Evolutionary conservation across 2,113 vertebrate genomes (phyloP), one percentile per base, ranked within the genome.

Genomic region (Lophura nycthemera): DNA sequence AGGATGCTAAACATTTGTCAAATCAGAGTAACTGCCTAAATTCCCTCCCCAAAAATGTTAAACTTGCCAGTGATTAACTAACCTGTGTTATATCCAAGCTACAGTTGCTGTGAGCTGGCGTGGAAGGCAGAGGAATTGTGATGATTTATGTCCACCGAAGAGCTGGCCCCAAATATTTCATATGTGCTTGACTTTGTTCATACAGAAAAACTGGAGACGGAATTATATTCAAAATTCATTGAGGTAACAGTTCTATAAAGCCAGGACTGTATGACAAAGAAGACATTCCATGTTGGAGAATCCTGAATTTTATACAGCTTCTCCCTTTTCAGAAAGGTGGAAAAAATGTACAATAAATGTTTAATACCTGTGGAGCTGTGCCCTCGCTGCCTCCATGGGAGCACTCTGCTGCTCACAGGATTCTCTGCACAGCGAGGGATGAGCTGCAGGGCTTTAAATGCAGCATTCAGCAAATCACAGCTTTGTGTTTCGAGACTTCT

Each of bases 1-100:
- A 8, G 29, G 13, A 2, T 40, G 48, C 15, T 30, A 7, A 88
- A 22, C 2, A 0, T 32, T 2, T 13, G 5, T 10, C 40, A 77
- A 9, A 27, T 10, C 45, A 56, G n/a, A 63, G 1, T 25, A 20
- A 25, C 40, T 3, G 4, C 38, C 38, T n/a, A 42, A 45, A 5
- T 54, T 42, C 16, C 15, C 30, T 47, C 3, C 40, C 21, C 3
- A 5, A 45, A 56, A 5, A 7, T 3, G n/a, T 65, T 25, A 2
- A 59, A 16, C 3, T 42, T 57, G 36, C 20, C 45, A 25, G 34
- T n/a, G 21, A 32, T 79, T 54, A 17, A 20, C 8, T 32, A 6
- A 65, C 30, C 8, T 56, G 8, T 10, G 19, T 11, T 13, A 20
- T 18, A 10, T 48, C 38, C 6, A n/a, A 64, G 34, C 43, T 43